Conservation (phyloP, 2,888 invertebrate genomes). For the Eilema caniola region DNA sequence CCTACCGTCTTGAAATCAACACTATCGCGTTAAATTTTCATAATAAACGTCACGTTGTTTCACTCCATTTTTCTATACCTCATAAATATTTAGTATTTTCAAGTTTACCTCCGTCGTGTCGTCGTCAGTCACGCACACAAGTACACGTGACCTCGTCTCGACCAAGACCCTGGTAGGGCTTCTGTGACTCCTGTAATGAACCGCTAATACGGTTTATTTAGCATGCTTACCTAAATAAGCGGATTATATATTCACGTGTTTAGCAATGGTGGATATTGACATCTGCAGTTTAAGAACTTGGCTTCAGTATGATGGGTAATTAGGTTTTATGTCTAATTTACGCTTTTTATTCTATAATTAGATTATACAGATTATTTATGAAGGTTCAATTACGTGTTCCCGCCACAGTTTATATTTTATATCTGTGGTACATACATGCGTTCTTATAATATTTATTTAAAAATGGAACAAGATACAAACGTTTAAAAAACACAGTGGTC, state of each 20-base stretch:
- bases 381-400: too few relatives aligned
- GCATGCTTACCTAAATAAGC: conserved; percentile 49
- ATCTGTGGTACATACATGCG: not conserved
- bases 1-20: not conserved
- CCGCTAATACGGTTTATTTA: conserved; percentile 51
- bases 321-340: not conserved
- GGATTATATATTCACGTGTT: conserved; percentile 47
- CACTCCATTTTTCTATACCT: conserved; percentile 12
- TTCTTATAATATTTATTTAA: not conserved
- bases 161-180: conserved; percentile 64
- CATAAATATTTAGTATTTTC: conserved; percentile 29
- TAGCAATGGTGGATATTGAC: not conserved
- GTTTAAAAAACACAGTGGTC: not conserved
- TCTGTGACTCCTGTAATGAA: conserved; percentile 62
- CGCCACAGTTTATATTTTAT: not conserved
- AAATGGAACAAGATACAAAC: not conserved
- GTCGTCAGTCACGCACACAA: conserved; percentile 21
- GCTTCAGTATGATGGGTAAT: not conserved
- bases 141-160: conserved; percentile 50
- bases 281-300: conserved; percentile 2
- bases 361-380: too few relatives aligned
- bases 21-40: not conserved
- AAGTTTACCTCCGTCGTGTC: conserved; percentile 28
- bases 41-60: not conserved
- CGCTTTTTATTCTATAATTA: not conserved